Base-by-base conservation (phyloP, 2,113 vertebrate species). In the Sapayoa aenigma region DNA sequence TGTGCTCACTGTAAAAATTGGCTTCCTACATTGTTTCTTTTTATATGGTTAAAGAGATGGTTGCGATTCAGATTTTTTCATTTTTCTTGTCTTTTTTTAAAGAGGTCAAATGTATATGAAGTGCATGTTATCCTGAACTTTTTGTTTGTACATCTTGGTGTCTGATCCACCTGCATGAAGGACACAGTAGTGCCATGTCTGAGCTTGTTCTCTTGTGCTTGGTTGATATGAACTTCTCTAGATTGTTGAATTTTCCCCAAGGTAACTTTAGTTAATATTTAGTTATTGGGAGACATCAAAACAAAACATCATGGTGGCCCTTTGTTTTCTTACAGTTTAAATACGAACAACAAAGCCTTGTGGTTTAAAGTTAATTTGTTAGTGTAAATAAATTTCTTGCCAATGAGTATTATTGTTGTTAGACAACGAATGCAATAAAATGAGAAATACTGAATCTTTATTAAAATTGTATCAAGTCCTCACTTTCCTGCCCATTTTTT, bases 381-480 rank as follows among this genome's bases (percentile, higher is more conserved):
- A 95, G 93, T 98, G 98, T 98, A 98, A 98, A 98, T 98, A 98
- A 96, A 97, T 94, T 97, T 97, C 96, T 97, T 98, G 98, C 97
- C 97, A 97, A 98, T 98, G 96, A 98, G 96, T 98, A 97, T 98
- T 98, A 96, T 95, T 98, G 98, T 98, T 98, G 97, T 98, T 97
- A 98, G 96, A 98, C 97, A 98, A 98, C 94, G 98, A 98, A 98
- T 98, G 98, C 98, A 99, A 98, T 98, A 98, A 98, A 97, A 97
- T 87, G 94, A 97, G 86, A 97, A 97, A 97, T 97, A 83, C 66
- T 74, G 91, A 97, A 77, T 91, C 92, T 96, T 95, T 89, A 94
- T 17, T 21, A 91, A 88, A 94, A 63, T 86, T 94, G 73, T 93
- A 66, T 62, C 0, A 75, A 83, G 66, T 95, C 86, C 88, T 89